phyloP scores from a whole-genome alignment of 2,113 vertebrate genomes.

The Dasyurus viverrinus region DNA sequence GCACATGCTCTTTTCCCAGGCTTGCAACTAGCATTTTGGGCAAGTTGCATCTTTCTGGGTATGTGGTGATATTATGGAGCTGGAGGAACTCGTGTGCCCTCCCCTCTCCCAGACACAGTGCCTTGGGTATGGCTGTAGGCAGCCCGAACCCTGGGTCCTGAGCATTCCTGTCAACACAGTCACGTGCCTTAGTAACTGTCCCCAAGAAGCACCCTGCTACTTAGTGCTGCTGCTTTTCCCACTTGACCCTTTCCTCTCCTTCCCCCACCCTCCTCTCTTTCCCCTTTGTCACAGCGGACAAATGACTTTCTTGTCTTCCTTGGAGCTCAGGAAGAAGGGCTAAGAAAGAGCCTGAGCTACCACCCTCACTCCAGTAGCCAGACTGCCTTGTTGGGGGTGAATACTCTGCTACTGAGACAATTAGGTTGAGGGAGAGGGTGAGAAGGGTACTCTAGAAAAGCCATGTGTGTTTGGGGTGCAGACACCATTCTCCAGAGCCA shows the following conservation, averaged over 20 bases:
- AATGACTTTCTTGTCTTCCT: not conserved
- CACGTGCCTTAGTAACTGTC: constrained; percentile 77
- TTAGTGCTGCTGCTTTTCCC: constrained; percentile 49
- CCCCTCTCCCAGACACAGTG: not conserved
- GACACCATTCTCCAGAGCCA: not conserved
- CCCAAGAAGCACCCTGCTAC: constrained; percentile 64
- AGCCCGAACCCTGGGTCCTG: constrained; percentile 51
- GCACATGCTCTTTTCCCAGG: not conserved
- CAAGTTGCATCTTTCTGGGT: constrained; percentile 52
- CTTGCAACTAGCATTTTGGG: constrained; percentile 43
- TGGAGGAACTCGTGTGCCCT: not conserved
- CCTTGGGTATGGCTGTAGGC: constrained; percentile 63
- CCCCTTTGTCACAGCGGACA: not conserved
- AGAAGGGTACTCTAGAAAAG: not conserved
- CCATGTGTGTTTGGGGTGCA: not conserved
- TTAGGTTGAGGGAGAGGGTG: not conserved
- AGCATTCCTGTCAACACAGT: constrained; percentile 60
- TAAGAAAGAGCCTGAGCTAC: not conserved
- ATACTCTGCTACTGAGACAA: not conserved
- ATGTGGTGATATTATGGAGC: constrained; percentile 55
- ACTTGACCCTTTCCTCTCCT: not conserved
- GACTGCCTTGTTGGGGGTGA: not conserved
- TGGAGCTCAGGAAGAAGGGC: not conserved
- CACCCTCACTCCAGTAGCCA: not conserved
- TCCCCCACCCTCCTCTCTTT: not conserved